Base-by-base conservation (phyloP, 2,797 vertebrate genomes). In the Cyprinodon diabolis region DNA sequence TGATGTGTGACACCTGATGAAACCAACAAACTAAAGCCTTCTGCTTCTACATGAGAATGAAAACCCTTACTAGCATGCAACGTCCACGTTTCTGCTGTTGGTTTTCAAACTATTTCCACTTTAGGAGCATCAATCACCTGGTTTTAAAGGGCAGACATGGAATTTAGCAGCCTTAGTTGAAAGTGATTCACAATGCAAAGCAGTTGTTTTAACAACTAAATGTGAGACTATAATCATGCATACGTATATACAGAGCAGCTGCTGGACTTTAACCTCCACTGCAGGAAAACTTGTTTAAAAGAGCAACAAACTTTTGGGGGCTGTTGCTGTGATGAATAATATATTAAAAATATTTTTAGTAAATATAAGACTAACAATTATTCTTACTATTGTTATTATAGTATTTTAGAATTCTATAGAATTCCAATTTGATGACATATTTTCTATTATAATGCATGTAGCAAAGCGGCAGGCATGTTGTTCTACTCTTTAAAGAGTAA, bases 91-190 rank as follows among this genome's bases (percentile, higher is more conserved):
- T 57, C 7, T 30, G 19, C 19, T 69, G 35, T 78, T 65, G 40
- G 35, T 67, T 55, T n/a, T 63, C 2, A 63, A 68, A 57, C 58
- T 1, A 49, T 79, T 72, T 30, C 25, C 4, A 15, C 71, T 84
- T 77, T 51, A 69, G 48, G 25, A 51, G 40, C 63, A 70, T 77
- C 17, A 17, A 49, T 68, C 69, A 56, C 54, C 47, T 69, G 66
- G 30, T 51, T 66, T 70, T 47, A 78, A 54, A 83, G 82, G 48
- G 76, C 40, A 30, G 58, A 66, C 78, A 40, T 66, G 30, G 66
- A 66, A 58, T 40, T 70, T 52, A 40, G 10, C 58, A 45, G 58
- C 37, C 30, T 30, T 37, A 40, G 21, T 60, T 49, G 23, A 63
- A 54, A 3, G 54, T 69, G 55, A 48, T 70, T 71, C 30, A 30